Conservation (phyloP, 2,113 vertebrate species). For the Dunckerocampus dactyliophorus region DNA sequence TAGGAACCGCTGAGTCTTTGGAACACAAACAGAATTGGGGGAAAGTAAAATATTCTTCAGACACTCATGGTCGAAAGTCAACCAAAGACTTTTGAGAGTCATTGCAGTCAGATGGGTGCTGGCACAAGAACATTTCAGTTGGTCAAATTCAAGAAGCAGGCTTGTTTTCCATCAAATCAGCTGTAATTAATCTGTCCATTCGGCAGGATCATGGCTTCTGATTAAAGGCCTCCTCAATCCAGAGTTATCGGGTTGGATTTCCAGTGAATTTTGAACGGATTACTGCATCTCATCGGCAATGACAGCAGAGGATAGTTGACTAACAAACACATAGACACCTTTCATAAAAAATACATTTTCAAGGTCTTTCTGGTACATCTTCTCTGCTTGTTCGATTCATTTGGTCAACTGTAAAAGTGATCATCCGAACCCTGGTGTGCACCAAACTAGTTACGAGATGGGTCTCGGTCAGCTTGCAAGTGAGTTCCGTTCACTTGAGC, state of each 20-base stretch:
- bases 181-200: conserved; percentile 4
- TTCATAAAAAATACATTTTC: too few species aligned
- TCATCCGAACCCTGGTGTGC: too few species aligned
- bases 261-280: neutral
- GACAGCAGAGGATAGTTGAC: too few species aligned
- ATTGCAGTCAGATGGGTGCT: neutral
- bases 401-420: too few species aligned
- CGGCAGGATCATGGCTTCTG: neutral
- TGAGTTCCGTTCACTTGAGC: too few species aligned
- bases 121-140: neutral
- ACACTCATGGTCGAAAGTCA: neutral
- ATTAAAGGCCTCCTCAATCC: conserved; percentile 3
- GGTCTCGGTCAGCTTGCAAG: too few species aligned
- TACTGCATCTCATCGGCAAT: neutral
- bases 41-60: conserved; percentile 9
- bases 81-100: conserved; percentile 5
- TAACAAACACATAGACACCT: too few species aligned
- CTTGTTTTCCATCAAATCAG: neutral
- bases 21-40: conserved; percentile 9
- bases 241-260: neutral
- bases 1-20: conserved; percentile 18
- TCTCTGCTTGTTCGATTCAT: too few species aligned
- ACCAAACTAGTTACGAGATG: too few species aligned
- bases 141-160: conserved; percentile 1
- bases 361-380: too few species aligned